phyloP scores from a whole-genome alignment of 2,888 invertebrate genomes.

The Smittia sp. region DNA sequence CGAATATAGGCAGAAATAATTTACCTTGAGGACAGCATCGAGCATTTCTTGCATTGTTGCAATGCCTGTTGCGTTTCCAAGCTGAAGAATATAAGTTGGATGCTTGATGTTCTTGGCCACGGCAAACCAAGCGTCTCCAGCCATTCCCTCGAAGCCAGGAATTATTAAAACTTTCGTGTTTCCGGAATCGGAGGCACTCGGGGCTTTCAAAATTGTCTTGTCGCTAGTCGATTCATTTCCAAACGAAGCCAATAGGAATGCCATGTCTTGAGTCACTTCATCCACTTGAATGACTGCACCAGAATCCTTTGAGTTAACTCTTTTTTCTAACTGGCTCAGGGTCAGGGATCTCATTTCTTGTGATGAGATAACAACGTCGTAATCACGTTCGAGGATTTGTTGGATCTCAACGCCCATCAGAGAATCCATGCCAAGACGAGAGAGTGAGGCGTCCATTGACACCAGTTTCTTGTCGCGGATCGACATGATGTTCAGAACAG shows the following conservation, averaged over 20 bases:
- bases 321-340: constrained; percentile 50
- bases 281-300: not conserved
- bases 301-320: constrained; percentile 9
- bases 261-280: constrained; percentile 39
- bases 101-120: constrained; percentile 47
- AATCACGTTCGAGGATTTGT: constrained; percentile 80
- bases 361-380: constrained; percentile 75
- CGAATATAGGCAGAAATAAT: constrained; percentile 13
- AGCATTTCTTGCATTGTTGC: constrained; percentile 47
- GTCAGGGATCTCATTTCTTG: constrained; percentile 76
- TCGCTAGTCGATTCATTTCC: constrained; percentile 56
- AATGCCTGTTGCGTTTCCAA: constrained; percentile 47
- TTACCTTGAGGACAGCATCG: constrained; percentile 48
- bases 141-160: constrained; percentile 68
- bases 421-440: constrained; percentile 89
- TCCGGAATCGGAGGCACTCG: constrained; percentile 48
- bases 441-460: constrained; percentile 65
- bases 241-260: constrained; percentile 55
- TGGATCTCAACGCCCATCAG: constrained; percentile 93
- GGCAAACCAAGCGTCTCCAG: constrained; percentile 52
- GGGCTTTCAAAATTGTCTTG: constrained; percentile 56
- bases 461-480: constrained; percentile 59
- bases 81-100: constrained; percentile 48
- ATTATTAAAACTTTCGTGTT: constrained; percentile 56
- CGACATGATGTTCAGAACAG: constrained; percentile 33